Conservation (phyloP, 2,888 invertebrate genomes). For the Homarus gammarus region DNA sequence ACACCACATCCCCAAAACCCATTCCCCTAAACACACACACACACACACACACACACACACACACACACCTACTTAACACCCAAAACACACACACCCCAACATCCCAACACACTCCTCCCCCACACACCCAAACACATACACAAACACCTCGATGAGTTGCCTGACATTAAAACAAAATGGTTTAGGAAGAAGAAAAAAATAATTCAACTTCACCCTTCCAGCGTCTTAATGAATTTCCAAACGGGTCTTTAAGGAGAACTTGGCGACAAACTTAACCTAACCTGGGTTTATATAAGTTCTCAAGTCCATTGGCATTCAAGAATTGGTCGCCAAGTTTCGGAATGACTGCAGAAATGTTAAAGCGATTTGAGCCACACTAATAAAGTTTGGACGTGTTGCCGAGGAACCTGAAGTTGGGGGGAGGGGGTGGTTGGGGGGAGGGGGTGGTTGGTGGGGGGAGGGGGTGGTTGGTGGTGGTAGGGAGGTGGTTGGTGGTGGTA, state of each 20-base stretch:
- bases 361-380: conserved; percentile 56
- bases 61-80: neutral
- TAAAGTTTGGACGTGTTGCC: conserved; percentile 45
- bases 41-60: conserved; percentile 50
- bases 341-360: conserved; percentile 65
- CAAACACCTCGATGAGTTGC: conserved; percentile 18
- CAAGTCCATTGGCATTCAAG: conserved; percentile 70
- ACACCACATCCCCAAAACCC: conserved; percentile 32
- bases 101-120: too few species aligned
- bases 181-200: conserved; percentile 27
- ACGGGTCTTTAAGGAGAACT: conserved; percentile 63
- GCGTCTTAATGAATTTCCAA: conserved; percentile 65
- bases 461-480: neutral
- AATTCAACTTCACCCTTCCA: conserved; percentile 42
- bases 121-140: neutral
- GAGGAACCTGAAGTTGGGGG: too few species aligned
- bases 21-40: conserved; percentile 22
- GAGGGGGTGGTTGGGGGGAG: neutral
- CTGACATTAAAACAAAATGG: conserved; percentile 16
- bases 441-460: conserved; percentile 3
- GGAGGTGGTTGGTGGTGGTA: neutral
- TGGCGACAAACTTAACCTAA: conserved; percentile 59
- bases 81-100: neutral
- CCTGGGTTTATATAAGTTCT: conserved; percentile 65
- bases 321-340: conserved; percentile 54